Evolutionary conservation across 2,113 vertebrate species (phyloP).

Genomic region (Rhizomys pruinosus): DNA sequence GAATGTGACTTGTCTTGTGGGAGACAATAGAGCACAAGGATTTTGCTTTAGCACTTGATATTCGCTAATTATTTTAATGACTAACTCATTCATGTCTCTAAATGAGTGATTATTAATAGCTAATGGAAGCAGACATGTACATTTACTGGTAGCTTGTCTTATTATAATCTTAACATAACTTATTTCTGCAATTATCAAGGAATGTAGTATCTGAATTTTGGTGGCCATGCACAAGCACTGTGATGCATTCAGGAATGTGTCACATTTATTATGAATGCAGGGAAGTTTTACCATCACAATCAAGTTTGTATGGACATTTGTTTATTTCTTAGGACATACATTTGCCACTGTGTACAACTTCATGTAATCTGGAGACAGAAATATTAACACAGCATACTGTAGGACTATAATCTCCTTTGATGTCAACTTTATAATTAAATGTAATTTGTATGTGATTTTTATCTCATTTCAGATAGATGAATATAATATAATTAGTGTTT

Average conservation of each 20-base stretch:
- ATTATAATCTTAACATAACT: too few species aligned
- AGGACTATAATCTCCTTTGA: background rate
- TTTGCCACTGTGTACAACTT: background rate
- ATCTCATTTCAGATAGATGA: background rate
- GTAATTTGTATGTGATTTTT: background rate
- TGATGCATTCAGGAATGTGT: background rate
- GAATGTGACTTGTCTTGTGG: too few species aligned
- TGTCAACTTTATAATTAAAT: background rate
- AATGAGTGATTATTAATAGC: too few species aligned
- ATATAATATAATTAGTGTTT: background rate
- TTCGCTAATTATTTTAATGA: too few species aligned
- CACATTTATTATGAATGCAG: background rate
- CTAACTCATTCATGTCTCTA: too few species aligned
- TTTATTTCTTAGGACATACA: background rate
- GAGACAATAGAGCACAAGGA: too few species aligned
- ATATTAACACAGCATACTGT: background rate
- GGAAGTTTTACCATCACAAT: background rate
- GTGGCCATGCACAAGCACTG: background rate
- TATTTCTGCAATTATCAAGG: too few species aligned
- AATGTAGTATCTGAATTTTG: too few species aligned
- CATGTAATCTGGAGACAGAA: background rate
- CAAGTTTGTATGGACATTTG: background rate
- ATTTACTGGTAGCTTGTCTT: too few species aligned
- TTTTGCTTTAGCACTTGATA: too few species aligned
- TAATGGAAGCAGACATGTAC: too few species aligned